A percentile compares a stretch with the other conserved stretches of the same genome.
phyloP scores from a whole-genome alignment of 2,797 vertebrate species.

The Enteromius viviparus region DNA sequence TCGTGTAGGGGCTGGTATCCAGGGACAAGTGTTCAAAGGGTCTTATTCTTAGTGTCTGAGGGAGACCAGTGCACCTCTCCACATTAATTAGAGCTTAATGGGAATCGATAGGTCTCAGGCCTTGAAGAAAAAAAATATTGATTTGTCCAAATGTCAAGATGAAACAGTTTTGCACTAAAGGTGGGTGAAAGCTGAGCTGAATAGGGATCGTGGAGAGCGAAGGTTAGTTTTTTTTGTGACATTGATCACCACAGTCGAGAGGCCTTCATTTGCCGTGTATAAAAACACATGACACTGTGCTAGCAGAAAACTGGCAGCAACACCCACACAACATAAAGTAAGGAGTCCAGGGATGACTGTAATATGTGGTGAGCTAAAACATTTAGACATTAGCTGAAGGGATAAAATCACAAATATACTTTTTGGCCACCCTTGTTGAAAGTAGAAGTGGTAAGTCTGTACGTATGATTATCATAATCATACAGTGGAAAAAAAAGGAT shows the following conservation, averaged over 20 bases:
- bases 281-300: slow-evolving; percentile 4
- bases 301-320: slow-evolving; percentile 1
- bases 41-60: slow-evolving; percentile 51
- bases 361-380: neutral
- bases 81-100: slow-evolving; percentile 64
- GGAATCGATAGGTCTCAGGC: slow-evolving; percentile 62
- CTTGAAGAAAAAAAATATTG: slow-evolving; percentile 58
- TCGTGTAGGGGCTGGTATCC: slow-evolving; percentile 40
- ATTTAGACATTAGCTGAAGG: neutral
- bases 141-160: slow-evolving; percentile 66
- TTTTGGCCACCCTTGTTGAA: neutral
- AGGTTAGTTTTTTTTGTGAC: slow-evolving; percentile 36
- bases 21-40: slow-evolving; percentile 35
- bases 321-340: neutral
- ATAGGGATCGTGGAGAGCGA: slow-evolving; percentile 34
- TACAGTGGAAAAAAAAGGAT: neutral
- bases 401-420: neutral
- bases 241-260: slow-evolving; percentile 19
- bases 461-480: neutral
- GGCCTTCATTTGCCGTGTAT: neutral
- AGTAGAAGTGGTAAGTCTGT: neutral
- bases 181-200: slow-evolving; percentile 29
- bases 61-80: slow-evolving; percentile 47
- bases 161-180: slow-evolving; percentile 61
- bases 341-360: neutral